Evolutionary conservation across 1,140 invertebrate genomes (phyloP).

Genomic region (Matsumurasca onukii): DNA sequence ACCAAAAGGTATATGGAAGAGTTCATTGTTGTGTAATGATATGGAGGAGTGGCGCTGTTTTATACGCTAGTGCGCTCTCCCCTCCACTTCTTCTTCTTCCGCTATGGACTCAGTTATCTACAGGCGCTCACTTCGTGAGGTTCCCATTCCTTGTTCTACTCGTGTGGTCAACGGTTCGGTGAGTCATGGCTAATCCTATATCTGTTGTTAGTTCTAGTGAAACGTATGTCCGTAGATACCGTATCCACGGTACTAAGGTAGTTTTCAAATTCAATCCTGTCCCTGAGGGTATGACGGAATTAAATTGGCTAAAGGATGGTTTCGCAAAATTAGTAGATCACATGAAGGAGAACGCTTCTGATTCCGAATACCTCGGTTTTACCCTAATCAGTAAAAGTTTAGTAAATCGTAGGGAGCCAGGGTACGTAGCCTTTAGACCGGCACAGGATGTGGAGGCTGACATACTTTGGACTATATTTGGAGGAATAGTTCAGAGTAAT

Average conservation of each 20-base stretch:
- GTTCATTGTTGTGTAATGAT: no score
- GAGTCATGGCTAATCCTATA: no score
- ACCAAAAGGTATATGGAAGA: no score
- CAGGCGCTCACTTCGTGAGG: no score
- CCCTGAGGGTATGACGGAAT: neutral
- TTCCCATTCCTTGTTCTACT: no score
- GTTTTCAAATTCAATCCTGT: neutral
- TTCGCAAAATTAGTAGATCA: neutral
- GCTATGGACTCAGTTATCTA: no score
- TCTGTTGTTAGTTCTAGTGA: neutral
- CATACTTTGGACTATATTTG: constrained; percentile 10
- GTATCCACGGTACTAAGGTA: neutral
- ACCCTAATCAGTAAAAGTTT: neutral
- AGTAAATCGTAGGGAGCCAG: constrained; percentile 2
- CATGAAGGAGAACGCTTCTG: neutral
- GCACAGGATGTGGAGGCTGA: neutral
- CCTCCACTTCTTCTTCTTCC: no score
- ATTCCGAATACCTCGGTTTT: constrained; percentile 6
- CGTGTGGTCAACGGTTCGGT: no score
- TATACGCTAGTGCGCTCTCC: no score
- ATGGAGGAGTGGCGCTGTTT: no score
- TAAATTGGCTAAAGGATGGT: neutral
- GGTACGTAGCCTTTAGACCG: neutral
- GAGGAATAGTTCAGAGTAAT: constrained; percentile 7
- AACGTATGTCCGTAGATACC: neutral